Evolutionary conservation across 2,888 invertebrate genomes (phyloP), one percentile per base, ranked within the genome.

Genomic region (Bibio marci): DNA sequence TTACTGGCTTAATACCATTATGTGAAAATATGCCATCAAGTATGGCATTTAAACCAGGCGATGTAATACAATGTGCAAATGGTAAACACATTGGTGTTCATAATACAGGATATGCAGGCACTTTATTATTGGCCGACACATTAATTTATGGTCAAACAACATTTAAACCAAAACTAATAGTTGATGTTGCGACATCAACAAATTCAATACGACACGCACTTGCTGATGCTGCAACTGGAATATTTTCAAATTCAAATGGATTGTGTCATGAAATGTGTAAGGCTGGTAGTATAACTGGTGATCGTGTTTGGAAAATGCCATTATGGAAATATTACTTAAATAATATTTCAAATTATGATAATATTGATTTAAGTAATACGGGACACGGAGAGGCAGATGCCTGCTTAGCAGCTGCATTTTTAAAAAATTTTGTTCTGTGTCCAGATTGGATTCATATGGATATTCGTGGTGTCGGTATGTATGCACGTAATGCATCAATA

Each of bases 61-160:
- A 64, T 46, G 59, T 64, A 14, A 55, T 64, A 3, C 58, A 55
- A 13, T 48, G 60, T 18, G 47, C 67, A 47, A 72, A 70, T 54
- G 73, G 74, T 14, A 47, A 71, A 45, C 60, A 71, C 52, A 13
- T 61, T 45, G 57, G 57, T 13, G 51, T 61, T 18, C 49, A 54
- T 25, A 72, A 59, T 64, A 70, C 56, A 1, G 80, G 82, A 50
- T 76, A 79, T 19, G 86, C 83, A 44, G 87, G 85, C 0, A 66
- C 83, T n/a, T 65, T 88, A 7, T 69, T 80, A 12, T 62, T 88
- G 49, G 83, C 85, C 1, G 87, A 88, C 62, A 81, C 83, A 15
- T 57, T 88, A 38, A 70, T 75, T 33, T 82, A 86, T 58, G 80
- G 82, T 5, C 73, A 81, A 45, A 71, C 73, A 58, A 70, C 44